A percentile compares a stretch with the other conserved stretches of the same genome.
These are phyloP conservation scores for Saguinus imperator DNA, from an alignment of 2,113 vertebrate species.

Conservation along the genomic window DNA sequence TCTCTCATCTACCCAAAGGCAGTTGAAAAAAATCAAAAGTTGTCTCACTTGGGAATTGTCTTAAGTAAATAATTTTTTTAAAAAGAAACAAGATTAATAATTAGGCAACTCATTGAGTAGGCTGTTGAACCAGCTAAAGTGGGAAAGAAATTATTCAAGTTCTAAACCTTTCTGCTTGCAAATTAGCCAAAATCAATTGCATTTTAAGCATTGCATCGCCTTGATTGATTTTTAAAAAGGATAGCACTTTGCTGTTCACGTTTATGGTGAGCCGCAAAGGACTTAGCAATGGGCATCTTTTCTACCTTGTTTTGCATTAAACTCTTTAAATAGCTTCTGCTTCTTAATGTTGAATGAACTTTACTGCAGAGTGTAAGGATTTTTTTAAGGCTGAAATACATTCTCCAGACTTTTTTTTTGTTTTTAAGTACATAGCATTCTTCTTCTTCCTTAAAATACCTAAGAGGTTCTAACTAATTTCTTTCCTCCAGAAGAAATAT, in stretches of 20 bases:
- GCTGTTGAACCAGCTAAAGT: conserved; percentile 59
- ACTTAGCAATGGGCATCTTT: conserved; percentile 25
- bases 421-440: not conserved
- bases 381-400: not conserved
- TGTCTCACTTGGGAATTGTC: conserved; percentile 21
- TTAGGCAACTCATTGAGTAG: conserved; percentile 66
- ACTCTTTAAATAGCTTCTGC: conserved; percentile 41
- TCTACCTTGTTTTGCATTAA: conserved; percentile 2
- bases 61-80: conserved; percentile 59
- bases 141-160: conserved; percentile 60
- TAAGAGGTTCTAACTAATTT: not conserved
- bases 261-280: conserved; percentile 47
- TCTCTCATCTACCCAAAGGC: conserved; percentile 46
- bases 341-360: conserved; percentile 35
- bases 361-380: not conserved
- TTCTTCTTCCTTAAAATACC: not conserved
- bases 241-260: conserved; percentile 36
- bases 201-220: conserved; percentile 62
- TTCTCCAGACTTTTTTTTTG: not conserved
- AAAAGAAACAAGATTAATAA: conserved; percentile 64
- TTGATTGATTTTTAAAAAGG: conserved; percentile 64
- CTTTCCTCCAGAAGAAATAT: not conserved
- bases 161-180: conserved; percentile 75
- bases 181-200: conserved; percentile 66
- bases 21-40: conserved; percentile 66